Percentiles rank a stretch among this genome's conserved stretches.
These are phyloP conservation scores for Charaxes varanes DNA, from an alignment of 1,140 invertebrate genomes.

Conservation along the genomic window DNA sequence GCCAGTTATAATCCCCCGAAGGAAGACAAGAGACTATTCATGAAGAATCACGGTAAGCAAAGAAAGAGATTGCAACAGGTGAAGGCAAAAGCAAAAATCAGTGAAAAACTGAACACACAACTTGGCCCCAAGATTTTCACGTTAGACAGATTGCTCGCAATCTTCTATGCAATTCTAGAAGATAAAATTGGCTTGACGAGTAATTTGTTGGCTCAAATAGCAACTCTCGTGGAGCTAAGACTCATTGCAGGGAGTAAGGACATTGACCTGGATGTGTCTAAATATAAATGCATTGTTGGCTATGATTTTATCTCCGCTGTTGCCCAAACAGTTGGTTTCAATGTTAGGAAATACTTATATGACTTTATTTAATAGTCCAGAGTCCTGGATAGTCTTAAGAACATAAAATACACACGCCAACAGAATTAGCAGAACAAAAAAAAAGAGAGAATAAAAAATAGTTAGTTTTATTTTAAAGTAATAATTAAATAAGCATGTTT, in stretches of 20 bases:
- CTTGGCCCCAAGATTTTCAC: constrained; percentile 88
- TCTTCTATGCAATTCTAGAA: constrained; percentile 93
- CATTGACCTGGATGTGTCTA: constrained; percentile 76
- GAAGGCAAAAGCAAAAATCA: constrained; percentile 75
- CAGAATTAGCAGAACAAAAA: too few species aligned
- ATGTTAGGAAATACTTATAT: constrained; percentile 83
- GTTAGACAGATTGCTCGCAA: constrained; percentile 89
- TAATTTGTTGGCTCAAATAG: constrained; percentile 86
- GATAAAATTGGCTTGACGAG: constrained; percentile 89
- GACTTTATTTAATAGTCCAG: constrained; percentile 82
- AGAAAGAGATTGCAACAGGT: constrained; percentile 75
- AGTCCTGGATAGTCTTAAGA: too few species aligned
- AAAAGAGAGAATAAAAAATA: too few species aligned
- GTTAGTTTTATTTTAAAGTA: too few species aligned
- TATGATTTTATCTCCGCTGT: constrained; percentile 82
- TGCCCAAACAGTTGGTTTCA: constrained; percentile 82
- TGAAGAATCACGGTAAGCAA: constrained; percentile 82
- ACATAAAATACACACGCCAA: too few species aligned
- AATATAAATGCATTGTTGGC: constrained; percentile 83
- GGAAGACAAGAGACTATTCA: constrained; percentile 87
- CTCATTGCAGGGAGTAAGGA: constrained; percentile 79
- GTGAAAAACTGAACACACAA: constrained; percentile 75
- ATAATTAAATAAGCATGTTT: too few species aligned
- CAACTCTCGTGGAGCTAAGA: constrained; percentile 83
- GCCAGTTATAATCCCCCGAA: constrained; percentile 93